A percentile compares a stretch with the other conserved stretches of the same genome.
Conservation (phyloP, 2,797 vertebrate species). For the Oryzias sinensis region DNA sequence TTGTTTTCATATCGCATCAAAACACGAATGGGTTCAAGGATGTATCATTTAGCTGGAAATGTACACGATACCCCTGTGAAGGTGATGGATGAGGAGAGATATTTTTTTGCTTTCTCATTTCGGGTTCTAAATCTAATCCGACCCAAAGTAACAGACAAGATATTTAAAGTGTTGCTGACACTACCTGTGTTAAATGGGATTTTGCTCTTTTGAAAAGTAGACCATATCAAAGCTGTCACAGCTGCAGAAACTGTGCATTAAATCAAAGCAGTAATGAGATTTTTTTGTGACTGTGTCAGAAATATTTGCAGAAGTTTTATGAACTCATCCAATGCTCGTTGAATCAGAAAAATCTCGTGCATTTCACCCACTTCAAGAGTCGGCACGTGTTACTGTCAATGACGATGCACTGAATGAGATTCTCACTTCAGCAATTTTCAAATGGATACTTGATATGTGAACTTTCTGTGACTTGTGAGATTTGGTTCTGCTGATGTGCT, state of each 20-base stretch:
- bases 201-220: slow-evolving; percentile 9
- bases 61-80: slow-evolving; percentile 11
- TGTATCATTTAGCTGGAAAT: slow-evolving; percentile 16
- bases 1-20: slow-evolving; percentile 36
- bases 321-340: slow-evolving; percentile 9
- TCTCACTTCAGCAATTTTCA: slow-evolving; percentile 21
- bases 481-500: slow-evolving; percentile 15
- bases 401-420: slow-evolving; percentile 5
- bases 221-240: slow-evolving; percentile 1
- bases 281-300: slow-evolving; percentile 3
- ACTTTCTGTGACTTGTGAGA: slow-evolving; percentile 39
- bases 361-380: slow-evolving; percentile 4
- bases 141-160: slow-evolving; percentile 9
- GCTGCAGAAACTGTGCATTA: slow-evolving; percentile 4
- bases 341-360: slow-evolving; percentile 12
- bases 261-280: slow-evolving; percentile 9
- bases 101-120: slow-evolving; percentile 30
- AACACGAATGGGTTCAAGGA: slow-evolving; percentile 29
- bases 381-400: slow-evolving; percentile 24
- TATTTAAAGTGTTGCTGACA: slow-evolving; percentile 3
- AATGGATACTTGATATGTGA: slow-evolving; percentile 36
- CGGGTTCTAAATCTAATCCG: slow-evolving; percentile 12
- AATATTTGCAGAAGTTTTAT: slow-evolving; percentile 18
- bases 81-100: slow-evolving; percentile 5
- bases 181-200: background rate